These are phyloP conservation scores for Zingel zingel DNA, from an alignment of 2,113 vertebrate species.

Conservation along the genomic window DNA sequence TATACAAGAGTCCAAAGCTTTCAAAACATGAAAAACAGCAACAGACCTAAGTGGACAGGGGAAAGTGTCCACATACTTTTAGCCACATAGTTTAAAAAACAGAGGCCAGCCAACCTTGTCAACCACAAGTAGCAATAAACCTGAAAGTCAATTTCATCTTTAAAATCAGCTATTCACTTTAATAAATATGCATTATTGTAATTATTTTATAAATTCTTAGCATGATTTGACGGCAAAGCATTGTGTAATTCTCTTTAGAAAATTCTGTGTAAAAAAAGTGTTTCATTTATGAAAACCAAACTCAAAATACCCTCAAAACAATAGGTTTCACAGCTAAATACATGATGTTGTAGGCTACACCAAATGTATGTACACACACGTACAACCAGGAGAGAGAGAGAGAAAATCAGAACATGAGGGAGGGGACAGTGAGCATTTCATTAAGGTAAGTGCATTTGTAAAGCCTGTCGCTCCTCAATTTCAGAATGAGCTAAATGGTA, in stretches of 20 bases:
- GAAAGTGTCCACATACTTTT: slow-evolving; percentile 1
- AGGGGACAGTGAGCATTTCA: slow-evolving; percentile 47
- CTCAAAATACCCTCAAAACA: background rate
- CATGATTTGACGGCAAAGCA: background rate
- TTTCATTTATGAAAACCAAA: background rate
- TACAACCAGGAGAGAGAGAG: background rate
- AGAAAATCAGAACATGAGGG: slow-evolving; percentile 28
- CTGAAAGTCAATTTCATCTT: background rate
- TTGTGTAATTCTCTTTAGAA: background rate
- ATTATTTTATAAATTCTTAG: background rate
- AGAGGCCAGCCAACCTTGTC: no score
- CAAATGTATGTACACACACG: background rate
- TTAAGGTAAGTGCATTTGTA: slow-evolving; percentile 70
- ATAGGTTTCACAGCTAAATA: background rate
- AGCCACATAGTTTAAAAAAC: background rate
- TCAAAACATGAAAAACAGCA: background rate
- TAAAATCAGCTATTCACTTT: background rate
- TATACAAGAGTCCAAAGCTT: background rate
- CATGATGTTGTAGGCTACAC: background rate
- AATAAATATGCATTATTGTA: background rate
- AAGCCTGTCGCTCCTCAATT: slow-evolving; percentile 51
- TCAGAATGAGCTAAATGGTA: slow-evolving; percentile 30
- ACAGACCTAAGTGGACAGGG: background rate
- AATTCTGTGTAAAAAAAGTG: background rate
- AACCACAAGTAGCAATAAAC: background rate